Conservation (phyloP, 2,797 vertebrate genomes). For the Spinibarbus caldwelli region DNA sequence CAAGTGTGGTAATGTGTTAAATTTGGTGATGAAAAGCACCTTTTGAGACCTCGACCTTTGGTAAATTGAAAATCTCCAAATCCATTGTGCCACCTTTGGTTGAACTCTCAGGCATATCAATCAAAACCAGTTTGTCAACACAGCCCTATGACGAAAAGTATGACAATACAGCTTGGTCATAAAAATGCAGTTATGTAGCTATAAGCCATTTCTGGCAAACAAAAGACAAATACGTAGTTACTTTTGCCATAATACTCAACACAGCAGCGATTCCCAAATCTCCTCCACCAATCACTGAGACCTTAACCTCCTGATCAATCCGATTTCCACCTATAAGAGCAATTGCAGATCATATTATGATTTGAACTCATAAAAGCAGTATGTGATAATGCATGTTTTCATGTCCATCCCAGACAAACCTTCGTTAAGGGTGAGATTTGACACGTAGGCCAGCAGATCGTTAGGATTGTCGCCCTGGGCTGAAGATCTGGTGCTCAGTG, state of each 20-base stretch:
- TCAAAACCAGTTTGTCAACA: slow-evolving; percentile 89
- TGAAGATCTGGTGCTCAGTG: slow-evolving; percentile 80
- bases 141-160: slow-evolving; percentile 72
- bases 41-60: slow-evolving; percentile 90
- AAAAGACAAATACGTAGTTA: slow-evolving; percentile 57
- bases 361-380: not conserved
- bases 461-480: slow-evolving; percentile 78
- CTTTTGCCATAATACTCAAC: slow-evolving; percentile 91
- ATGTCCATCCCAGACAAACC: slow-evolving; percentile 79
- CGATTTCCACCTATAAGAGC: slow-evolving; percentile 66
- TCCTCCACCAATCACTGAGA: slow-evolving; percentile 92
- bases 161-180: not conserved
- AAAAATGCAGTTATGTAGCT: not conserved
- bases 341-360: slow-evolving; percentile 51
- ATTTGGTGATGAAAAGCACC: slow-evolving; percentile 71
- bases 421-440: slow-evolving; percentile 82
- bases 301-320: slow-evolving; percentile 75
- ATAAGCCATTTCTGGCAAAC: slow-evolving; percentile 7
- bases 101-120: slow-evolving; percentile 86
- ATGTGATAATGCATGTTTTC: not conserved
- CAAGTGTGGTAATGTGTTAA: not conserved
- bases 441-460: slow-evolving; percentile 86
- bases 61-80: slow-evolving; percentile 89
- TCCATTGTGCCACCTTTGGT: slow-evolving; percentile 89
- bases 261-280: slow-evolving; percentile 91